Base-by-base conservation (phyloP, 2,797 vertebrate genomes). In the Neostethus bicornis region DNA sequence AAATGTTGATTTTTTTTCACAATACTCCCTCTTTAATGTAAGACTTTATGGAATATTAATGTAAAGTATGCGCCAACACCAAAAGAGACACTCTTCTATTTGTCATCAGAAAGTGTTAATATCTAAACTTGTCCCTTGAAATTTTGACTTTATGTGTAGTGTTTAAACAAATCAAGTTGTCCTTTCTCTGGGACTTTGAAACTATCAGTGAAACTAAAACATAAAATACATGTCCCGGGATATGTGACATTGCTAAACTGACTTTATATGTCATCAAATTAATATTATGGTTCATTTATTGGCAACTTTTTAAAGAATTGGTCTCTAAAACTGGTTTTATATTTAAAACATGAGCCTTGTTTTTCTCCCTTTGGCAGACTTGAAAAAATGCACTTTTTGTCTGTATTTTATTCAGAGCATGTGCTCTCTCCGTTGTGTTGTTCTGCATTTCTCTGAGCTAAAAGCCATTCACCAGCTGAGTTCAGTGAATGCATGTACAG, bases 401-500 rank as follows among this genome's bases (percentile, higher is more conserved):
- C 4, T 42, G 14, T 39, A 42, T 37, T 59, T 61, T 35, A 47
- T n/a, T 13, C 29, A 51, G 28, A 35, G 17, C 19, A 38, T 21
- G 39, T 8, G 3, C 10, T 43, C 43, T 57, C 34, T 35, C 49
- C 37, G 19, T 54, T 66, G 52, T 64, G 49, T 60, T 74, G 5
- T 14, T 49, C 63, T 54, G 54, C 53, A 51, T 73, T 71, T 72
- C 50, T 53, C 43, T 38, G 42, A 63, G 60, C 32, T 70, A 42
- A 70, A 51, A 80, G 61, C 25, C 69, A 61, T 66, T 84, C 57
- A 71, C 47, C 70, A 48, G 68, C 72, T 69, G 50, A 73, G 65
- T 66, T 65, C 25, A 44, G 52, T 75, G 78, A 75, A 57, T 77
- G 77, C 68, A 53, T 72, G 69, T 68, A 69, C 75, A 83, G 70